A percentile compares a stretch with the other conserved stretches of the same genome.
Evolutionary conservation across 1,140 invertebrate species (phyloP).

Genomic region (Euwallacea fornicatus): DNA sequence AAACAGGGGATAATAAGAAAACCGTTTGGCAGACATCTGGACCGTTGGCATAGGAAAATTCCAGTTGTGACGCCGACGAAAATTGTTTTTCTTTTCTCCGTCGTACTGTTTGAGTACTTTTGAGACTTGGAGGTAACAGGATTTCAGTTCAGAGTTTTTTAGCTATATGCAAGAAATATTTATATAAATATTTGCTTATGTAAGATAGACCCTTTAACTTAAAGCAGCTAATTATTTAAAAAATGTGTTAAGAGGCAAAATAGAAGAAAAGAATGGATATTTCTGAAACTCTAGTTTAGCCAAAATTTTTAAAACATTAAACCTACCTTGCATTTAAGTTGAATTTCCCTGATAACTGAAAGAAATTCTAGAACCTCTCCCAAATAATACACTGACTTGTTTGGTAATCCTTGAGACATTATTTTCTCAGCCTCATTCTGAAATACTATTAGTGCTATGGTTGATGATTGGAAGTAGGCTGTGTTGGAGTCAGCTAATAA

Average conservation of each 20-base stretch:
- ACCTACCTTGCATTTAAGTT: slow-evolving; percentile 39
- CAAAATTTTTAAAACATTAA: background rate
- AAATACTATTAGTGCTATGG: slow-evolving; percentile 31
- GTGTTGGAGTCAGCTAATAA: slow-evolving; percentile 31
- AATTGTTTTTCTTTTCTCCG: slow-evolving; percentile 26
- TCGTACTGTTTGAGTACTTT: slow-evolving; percentile 39
- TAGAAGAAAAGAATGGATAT: background rate
- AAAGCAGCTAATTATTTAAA: too few relatives aligned
- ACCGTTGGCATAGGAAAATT: slow-evolving; percentile 34
- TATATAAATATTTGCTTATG: slow-evolving; percentile 18
- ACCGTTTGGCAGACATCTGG: slow-evolving; percentile 19
- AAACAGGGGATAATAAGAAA: slow-evolving; percentile 32
- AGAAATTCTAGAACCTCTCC: slow-evolving; percentile 39
- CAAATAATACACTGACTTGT: slow-evolving; percentile 33
- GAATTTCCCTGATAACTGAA: slow-evolving; percentile 37
- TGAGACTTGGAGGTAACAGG: slow-evolving; percentile 31
- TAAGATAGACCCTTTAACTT: background rate
- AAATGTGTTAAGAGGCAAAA: too few relatives aligned
- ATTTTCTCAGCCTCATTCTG: slow-evolving; percentile 38
- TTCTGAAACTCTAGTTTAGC: background rate
- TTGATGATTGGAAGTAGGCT: slow-evolving; percentile 35
- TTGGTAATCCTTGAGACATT: slow-evolving; percentile 32
- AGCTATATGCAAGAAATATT: slow-evolving; percentile 30
- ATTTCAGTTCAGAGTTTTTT: slow-evolving; percentile 32
- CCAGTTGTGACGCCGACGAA: slow-evolving; percentile 28